Evolutionary conservation across 2,113 vertebrate genomes (phyloP).

Genomic region (Chascanopsetta lugubris): DNA sequence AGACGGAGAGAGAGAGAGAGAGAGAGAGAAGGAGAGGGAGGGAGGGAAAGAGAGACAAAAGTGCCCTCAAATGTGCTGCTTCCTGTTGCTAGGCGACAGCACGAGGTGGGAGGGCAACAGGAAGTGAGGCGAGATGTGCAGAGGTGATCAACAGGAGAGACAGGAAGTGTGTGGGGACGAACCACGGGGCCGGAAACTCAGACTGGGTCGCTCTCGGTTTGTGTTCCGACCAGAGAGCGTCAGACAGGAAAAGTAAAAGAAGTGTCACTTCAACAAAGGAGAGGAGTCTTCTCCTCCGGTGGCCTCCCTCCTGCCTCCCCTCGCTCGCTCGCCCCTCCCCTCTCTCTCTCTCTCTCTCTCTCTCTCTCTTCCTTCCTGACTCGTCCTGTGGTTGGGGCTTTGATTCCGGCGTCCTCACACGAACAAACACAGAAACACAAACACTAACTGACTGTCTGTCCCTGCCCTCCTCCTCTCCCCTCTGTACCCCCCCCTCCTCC

Average conservation of each 20-base stretch:
- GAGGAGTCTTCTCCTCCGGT: background rate
- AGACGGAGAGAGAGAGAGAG: background rate
- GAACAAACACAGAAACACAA: slow-evolving; percentile 54
- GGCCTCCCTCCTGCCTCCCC: background rate
- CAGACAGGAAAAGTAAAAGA: background rate
- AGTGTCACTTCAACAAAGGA: background rate
- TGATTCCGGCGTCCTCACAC: slow-evolving; percentile 38
- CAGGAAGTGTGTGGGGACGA: slow-evolving; percentile 79
- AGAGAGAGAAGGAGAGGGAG: background rate
- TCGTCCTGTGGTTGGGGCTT: slow-evolving; percentile 41
- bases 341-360: background rate
- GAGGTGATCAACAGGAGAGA: slow-evolving; percentile 79
- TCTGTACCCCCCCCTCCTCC: slow-evolving; percentile 18
- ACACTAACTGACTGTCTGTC: slow-evolving; percentile 52
- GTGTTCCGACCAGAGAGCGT: background rate
- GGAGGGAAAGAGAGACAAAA: no score
- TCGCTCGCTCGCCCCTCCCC: background rate
- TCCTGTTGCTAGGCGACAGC: slow-evolving; percentile 76
- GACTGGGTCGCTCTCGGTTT: background rate
- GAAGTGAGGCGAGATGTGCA: slow-evolving; percentile 77
- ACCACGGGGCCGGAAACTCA: slow-evolving; percentile 67
- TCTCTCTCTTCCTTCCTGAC: slow-evolving; percentile 1
- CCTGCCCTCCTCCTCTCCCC: slow-evolving; percentile 6
- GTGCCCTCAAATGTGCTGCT: slow-evolving; percentile 46
- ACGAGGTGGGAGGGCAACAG: slow-evolving; percentile 64